These are phyloP conservation scores for Lampropteryx suffumata DNA, from an alignment of 2,888 invertebrate species.

Conservation along the genomic window DNA sequence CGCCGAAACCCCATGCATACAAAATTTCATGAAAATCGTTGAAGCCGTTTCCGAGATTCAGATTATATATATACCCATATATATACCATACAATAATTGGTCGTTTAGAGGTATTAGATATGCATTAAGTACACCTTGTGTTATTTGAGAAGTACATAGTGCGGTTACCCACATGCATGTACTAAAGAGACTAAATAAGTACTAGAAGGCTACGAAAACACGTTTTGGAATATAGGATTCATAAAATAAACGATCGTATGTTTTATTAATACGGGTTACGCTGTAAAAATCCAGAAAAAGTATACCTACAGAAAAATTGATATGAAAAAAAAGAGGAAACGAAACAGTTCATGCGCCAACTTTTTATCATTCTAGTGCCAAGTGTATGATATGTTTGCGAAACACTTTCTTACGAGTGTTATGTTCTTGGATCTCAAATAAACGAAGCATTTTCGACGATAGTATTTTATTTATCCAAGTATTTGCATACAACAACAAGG, in stretches of 20 bases:
- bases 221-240: constrained; percentile 1
- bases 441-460: background rate
- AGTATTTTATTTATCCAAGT: constrained; percentile 6
- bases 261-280: constrained; percentile 19
- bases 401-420: constrained; percentile 28
- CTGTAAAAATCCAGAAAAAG: constrained; percentile 19
- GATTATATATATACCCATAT: too few relatives aligned
- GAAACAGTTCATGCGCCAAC: constrained; percentile 33
- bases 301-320: constrained; percentile 24
- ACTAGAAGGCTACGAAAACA: background rate
- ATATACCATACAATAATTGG: too few relatives aligned
- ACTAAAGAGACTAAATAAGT: background rate
- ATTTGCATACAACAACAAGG: constrained; percentile 17
- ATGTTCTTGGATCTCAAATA: constrained; percentile 9
- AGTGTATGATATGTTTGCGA: constrained; percentile 29
- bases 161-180: too few relatives aligned
- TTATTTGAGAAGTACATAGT: too few relatives aligned
- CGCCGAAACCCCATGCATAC: too few relatives aligned
- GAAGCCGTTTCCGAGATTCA: too few relatives aligned
- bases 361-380: constrained; percentile 32
- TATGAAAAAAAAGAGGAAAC: constrained; percentile 25
- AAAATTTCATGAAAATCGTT: too few relatives aligned
- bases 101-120: too few relatives aligned
- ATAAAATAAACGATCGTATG: constrained; percentile 22
- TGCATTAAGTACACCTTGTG: too few relatives aligned